Evolutionary conservation across 2,113 vertebrate species (phyloP).

Genomic region (Tympanuchus pallidicinctus): DNA sequence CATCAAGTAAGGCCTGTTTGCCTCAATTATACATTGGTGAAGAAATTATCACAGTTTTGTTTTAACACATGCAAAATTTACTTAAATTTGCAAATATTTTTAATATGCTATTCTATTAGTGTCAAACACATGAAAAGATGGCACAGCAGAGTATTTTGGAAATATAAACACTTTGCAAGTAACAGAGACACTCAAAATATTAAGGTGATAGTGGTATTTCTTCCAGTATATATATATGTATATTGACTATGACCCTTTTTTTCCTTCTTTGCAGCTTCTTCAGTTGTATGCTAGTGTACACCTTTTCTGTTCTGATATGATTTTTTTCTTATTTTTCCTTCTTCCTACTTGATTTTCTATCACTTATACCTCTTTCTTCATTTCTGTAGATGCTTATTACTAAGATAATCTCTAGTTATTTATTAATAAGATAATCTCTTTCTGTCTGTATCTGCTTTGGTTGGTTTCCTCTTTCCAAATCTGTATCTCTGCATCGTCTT

Average conservation of each 20-base stretch:
- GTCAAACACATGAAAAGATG: not conserved
- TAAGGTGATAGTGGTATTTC: not conserved
- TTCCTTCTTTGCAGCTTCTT: not conserved
- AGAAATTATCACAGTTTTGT: not conserved
- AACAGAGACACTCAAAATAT: not conserved
- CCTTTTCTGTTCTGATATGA: not conserved
- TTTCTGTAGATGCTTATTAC: not conserved
- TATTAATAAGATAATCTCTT: not conserved
- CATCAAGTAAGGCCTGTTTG: not conserved
- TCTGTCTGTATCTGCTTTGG: not conserved
- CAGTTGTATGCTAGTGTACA: not conserved
- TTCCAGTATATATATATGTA: not conserved
- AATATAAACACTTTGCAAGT: not conserved
- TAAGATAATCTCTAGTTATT: not conserved
- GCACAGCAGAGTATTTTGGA: not conserved
- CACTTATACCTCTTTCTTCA: not conserved
- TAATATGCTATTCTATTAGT: not conserved
- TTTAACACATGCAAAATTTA: not conserved
- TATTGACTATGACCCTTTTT: rapidly evolving
- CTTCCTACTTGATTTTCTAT: not conserved
- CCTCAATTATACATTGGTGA: not conserved
- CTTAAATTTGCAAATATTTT: not conserved
- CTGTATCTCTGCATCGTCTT: not conserved
- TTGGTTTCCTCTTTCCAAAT: not conserved
- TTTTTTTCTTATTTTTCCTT: not conserved